These are phyloP conservation scores for Emys orbicularis DNA, from an alignment of 2,797 vertebrate species.

Conservation along the genomic window DNA sequence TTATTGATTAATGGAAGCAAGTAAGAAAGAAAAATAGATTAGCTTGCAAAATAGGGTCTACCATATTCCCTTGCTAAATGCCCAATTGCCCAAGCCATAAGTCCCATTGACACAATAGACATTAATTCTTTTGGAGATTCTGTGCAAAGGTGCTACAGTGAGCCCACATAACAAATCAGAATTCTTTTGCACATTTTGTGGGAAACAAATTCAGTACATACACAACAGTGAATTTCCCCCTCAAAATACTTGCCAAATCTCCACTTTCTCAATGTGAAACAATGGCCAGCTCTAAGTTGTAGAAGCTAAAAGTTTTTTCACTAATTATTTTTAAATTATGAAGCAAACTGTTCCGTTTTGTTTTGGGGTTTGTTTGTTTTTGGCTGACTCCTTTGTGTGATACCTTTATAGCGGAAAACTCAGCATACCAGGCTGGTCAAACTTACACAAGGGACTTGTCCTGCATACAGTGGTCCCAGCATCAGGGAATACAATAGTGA, in stretches of 20 bases:
- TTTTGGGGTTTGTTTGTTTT: not conserved
- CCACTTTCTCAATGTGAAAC: not conserved
- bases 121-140: not conserved
- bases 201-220: not conserved
- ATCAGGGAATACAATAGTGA: not conserved
- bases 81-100: not conserved
- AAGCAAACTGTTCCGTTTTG: not conserved
- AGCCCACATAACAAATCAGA: not conserved
- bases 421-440: not conserved
- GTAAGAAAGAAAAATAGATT: not conserved
- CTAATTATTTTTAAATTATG: not conserved
- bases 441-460: not conserved
- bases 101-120: not conserved
- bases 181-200: not conserved
- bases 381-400: not conserved
- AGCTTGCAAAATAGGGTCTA: not conserved
- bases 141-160: not conserved
- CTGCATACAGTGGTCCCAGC: not conserved
- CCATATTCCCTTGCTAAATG: not conserved
- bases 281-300: not conserved
- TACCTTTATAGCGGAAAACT: not conserved
- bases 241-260: not conserved
- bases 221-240: not conserved
- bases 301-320: not conserved
- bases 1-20: not conserved